These are phyloP conservation scores for Recurvirostra avosetta DNA, from an alignment of 2,113 vertebrate genomes.

Conservation along the genomic window DNA sequence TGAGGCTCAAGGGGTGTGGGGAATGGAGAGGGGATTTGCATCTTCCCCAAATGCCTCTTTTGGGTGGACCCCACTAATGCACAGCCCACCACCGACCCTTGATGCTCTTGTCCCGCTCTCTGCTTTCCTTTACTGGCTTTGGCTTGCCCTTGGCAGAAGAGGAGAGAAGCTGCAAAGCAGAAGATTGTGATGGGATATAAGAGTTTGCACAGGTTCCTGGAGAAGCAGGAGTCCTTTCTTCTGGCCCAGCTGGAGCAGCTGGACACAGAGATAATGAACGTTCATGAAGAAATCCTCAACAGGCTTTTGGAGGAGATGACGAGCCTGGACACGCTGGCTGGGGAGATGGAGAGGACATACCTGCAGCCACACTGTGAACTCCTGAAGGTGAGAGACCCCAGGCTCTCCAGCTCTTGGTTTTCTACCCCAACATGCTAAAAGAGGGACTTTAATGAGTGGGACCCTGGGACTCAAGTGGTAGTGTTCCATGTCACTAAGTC, in stretches of 20 bases:
- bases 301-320: background rate
- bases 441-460: background rate
- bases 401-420: background rate
- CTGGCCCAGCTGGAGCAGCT: constrained; percentile 1
- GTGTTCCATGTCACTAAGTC: background rate
- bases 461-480: background rate
- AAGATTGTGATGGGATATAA: constrained; percentile 11
- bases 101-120: background rate
- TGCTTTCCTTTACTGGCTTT: accelerated
- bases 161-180: constrained; percentile 16
- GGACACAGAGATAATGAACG: background rate
- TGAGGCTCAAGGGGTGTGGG: background rate
- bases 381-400: constrained; percentile 48
- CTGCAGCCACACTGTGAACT: background rate
- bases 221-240: background rate
- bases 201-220: constrained; percentile 2
- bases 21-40: too few species aligned
- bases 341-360: constrained; percentile 29
- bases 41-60: background rate
- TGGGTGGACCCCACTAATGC: background rate
- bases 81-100: background rate
- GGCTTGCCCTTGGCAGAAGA: background rate
- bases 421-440: background rate
- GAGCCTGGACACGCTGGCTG: background rate
- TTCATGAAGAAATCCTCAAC: background rate